Conservation (phyloP, 2,113 vertebrate species). For the Marmota flaviventris region DNA sequence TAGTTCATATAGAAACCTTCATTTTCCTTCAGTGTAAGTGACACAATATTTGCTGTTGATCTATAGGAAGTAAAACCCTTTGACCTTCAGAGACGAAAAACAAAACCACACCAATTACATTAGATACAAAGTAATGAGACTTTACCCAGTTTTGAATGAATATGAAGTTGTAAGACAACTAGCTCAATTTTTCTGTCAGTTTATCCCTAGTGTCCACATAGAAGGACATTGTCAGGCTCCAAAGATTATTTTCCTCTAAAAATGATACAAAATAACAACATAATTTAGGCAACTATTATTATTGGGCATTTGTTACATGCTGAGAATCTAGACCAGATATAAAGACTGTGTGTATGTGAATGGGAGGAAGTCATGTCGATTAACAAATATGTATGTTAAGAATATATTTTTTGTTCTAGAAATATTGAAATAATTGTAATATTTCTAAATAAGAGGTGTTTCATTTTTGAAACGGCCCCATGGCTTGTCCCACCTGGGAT, state of each 20-base stretch:
- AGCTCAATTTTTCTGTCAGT: neutral
- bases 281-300: neutral
- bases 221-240: neutral
- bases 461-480: neutral
- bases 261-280: neutral
- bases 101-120: neutral
- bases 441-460: neutral
- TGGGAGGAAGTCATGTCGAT: neutral
- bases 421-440: neutral
- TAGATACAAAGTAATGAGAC: neutral
- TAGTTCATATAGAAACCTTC: neutral
- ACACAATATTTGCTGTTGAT: neutral
- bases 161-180: neutral
- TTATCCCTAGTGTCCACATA: neutral
- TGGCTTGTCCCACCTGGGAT: fast-evolving
- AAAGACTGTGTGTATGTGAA: neutral
- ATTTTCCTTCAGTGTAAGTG: neutral
- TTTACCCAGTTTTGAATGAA: neutral
- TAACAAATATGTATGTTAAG: neutral
- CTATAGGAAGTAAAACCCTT: neutral
- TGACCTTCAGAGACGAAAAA: neutral
- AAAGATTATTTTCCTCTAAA: neutral
- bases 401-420: neutral
- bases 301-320: neutral
- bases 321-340: neutral